Evolutionary conservation across 2,888 invertebrate species (phyloP), one percentile per base, ranked within the genome.

Genomic region (Erebia palarica): DNA sequence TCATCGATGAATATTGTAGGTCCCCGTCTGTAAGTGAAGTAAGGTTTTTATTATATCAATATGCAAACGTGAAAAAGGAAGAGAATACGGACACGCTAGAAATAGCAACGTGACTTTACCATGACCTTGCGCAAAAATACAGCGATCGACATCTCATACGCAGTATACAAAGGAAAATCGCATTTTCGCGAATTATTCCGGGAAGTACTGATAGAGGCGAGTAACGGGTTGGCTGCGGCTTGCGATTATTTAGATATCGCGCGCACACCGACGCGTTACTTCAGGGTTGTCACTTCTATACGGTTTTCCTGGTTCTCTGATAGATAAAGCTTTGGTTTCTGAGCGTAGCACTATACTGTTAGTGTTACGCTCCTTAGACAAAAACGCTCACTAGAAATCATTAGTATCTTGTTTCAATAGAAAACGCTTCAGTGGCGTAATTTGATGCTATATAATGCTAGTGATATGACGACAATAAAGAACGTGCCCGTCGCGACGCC

Each of bases 191-290:
- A 89, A 87, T 85, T 88, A 90, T 92, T 92, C 89, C 87, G 89
- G 91, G 91, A 91, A 90, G 82, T 86, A 79, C 80, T 83, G 87
- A 89, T 88, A 87, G 91, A 91, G 88, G 89, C 89, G 87, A 89
- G 80, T 90, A 91, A 88, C 91, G 89, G 90, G 90, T 90, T 89
- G 82, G 87, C 86, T 87, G 86, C 84, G 87, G 88, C 89, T 89
- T 87, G 86, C 84, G 87, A 88, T 89, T 89, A 88, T 87, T 86
- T 84, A 84, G 87, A 88, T 87, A 89, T 86, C 86, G 82, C 60
- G 47, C 74, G 68, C 74, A 71, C 71, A 69, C 63, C 16, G 57
- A 57, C 65, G 47, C 64, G 36, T 16, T 18, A 13, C 49, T 8
- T 10, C 82, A 67, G 67, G 67, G 67, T 60, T 67, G 49, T 11